These are phyloP conservation scores for Natrix natrix DNA, from an alignment of 2,797 vertebrate species.

Conservation along the genomic window DNA sequence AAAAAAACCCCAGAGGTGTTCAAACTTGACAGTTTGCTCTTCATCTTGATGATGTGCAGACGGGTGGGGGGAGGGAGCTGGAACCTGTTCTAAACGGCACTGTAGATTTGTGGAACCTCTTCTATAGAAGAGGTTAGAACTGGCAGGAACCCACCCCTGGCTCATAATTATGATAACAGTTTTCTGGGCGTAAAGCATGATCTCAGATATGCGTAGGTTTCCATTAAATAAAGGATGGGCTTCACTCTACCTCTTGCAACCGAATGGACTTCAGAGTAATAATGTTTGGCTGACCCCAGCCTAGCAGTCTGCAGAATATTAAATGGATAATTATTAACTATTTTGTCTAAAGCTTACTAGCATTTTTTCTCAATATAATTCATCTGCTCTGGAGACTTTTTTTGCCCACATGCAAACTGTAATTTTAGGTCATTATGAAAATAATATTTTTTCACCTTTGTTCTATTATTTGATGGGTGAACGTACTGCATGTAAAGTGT, in stretches of 20 bases:
- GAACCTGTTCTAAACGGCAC: no score
- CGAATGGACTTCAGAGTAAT: not conserved
- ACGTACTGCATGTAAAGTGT: not conserved
- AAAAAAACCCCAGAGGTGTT: no score
- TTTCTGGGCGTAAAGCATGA: not conserved
- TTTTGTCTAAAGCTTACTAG: not conserved
- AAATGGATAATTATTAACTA: not conserved
- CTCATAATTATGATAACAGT: not conserved
- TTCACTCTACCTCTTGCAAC: not conserved
- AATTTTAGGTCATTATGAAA: not conserved
- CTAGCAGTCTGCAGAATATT: not conserved
- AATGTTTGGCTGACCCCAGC: not conserved
- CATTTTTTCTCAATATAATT: not conserved
- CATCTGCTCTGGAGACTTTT: not conserved
- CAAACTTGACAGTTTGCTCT: no score
- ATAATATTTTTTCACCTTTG: not conserved
- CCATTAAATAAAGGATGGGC: not conserved
- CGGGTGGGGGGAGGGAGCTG: no score
- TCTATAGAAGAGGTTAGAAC: no score
- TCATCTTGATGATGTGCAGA: no score
- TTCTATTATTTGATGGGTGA: not conserved
- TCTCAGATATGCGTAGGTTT: not conserved
- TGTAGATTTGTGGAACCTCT: no score
- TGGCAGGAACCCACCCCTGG: no score
- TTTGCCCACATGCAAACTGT: not conserved